These are phyloP conservation scores for Patella depressa DNA, from an alignment of 2,888 invertebrate species.

Conservation along the genomic window DNA sequence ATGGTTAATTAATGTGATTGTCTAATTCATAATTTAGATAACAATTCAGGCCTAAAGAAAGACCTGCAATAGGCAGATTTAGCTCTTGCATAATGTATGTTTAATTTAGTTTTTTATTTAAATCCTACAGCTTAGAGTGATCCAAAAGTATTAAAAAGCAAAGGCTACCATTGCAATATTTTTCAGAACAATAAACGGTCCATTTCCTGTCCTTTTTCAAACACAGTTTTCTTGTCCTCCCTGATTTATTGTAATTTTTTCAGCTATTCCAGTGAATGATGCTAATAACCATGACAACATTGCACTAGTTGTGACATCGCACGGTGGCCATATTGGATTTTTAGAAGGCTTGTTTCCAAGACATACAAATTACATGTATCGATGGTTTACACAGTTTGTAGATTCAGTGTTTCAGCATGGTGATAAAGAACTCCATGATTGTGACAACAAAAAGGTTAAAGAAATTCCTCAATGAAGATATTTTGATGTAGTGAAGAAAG, in stretches of 20 bases:
- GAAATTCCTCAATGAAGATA: no score
- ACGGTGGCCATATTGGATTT: constrained; percentile 73
- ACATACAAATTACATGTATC: constrained; percentile 63
- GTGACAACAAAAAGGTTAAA: no score
- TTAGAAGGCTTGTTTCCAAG: constrained; percentile 70
- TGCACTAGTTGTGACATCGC: constrained; percentile 69
- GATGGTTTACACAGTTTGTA: constrained; percentile 62
- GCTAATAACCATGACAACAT: constrained; percentile 68
- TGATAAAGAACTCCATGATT: constrained; percentile 19
- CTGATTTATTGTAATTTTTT: constrained; percentile 25
- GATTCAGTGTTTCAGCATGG: constrained; percentile 62
- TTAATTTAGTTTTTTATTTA: no score
- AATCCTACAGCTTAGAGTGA: no score
- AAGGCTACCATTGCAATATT: not conserved
- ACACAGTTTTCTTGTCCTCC: no score
- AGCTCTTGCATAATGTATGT: no score
- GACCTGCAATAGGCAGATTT: no score
- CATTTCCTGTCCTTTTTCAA: not conserved
- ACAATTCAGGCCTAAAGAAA: no score
- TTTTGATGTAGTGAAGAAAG: no score
- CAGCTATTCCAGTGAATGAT: constrained; percentile 70
- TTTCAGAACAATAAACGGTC: not conserved
- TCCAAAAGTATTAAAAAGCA: not conserved
- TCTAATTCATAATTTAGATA: no score
- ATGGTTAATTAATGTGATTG: no score